Evolutionary conservation across 2,113 vertebrate species (phyloP).

Genomic region (Tiliqua scincoides): DNA sequence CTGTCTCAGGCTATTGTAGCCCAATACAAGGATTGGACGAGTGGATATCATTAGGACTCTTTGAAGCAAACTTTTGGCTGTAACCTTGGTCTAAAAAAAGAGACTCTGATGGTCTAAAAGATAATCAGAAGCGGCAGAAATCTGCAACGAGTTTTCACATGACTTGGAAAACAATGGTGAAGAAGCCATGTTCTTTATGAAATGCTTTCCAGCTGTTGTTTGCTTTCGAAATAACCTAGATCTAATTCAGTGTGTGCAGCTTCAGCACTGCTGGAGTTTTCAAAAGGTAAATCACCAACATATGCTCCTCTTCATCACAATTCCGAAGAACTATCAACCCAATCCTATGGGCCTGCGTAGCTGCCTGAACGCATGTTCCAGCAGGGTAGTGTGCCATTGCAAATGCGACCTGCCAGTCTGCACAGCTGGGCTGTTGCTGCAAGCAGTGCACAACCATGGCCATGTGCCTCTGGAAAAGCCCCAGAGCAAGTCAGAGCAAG

Average conservation of each 20-base stretch:
- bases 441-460: no score
- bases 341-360: no score
- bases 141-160: conserved; percentile 34
- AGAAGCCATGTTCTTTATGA: conserved; percentile 27
- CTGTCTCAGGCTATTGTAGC: no score
- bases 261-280: conserved; percentile 41
- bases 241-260: conserved; percentile 56
- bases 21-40: background rate
- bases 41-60: background rate
- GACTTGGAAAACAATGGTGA: conserved; percentile 26
- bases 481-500: no score
- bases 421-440: no score
- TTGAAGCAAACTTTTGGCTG: background rate
- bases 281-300: conserved; percentile 39
- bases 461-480: no score
- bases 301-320: background rate
- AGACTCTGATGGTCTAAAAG: background rate
- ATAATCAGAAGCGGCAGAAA: background rate
- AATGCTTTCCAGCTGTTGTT: conserved; percentile 63
- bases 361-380: no score
- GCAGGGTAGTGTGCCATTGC: no score
- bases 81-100: background rate
- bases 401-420: no score
- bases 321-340: background rate
- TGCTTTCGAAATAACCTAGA: conserved; percentile 49